These are phyloP conservation scores for Panorpa germanica DNA, from an alignment of 2,888 invertebrate species.

Conservation along the genomic window DNA sequence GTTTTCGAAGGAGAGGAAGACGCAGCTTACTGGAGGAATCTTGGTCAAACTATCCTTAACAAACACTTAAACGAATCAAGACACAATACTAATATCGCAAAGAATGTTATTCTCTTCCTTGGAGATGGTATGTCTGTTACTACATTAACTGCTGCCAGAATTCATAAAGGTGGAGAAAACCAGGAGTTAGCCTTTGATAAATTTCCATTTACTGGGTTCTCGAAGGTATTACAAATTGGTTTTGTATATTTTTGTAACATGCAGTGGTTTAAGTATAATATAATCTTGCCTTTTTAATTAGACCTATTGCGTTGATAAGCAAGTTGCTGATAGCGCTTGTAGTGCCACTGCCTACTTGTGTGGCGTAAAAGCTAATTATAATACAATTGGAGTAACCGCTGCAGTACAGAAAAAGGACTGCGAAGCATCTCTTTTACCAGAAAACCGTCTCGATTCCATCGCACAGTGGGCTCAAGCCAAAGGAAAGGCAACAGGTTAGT, in stretches of 20 bases:
- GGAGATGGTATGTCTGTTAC: constrained; percentile 69
- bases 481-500: constrained; percentile 32
- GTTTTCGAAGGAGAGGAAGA: too few relatives aligned
- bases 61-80: constrained; percentile 20
- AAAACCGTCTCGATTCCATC: constrained; percentile 43
- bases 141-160: constrained; percentile 52
- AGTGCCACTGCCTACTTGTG: constrained; percentile 51
- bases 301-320: constrained; percentile 42
- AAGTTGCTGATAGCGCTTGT: constrained; percentile 59
- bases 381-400: constrained; percentile 48
- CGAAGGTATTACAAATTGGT: constrained; percentile 55
- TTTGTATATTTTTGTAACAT: not conserved
- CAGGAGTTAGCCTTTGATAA: constrained; percentile 51
- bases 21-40: constrained; percentile 27
- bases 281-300: constrained; percentile 15
- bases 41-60: constrained; percentile 25
- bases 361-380: constrained; percentile 50
- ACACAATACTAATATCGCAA: constrained; percentile 28
- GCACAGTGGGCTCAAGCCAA: constrained; percentile 43
- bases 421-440: constrained; percentile 31
- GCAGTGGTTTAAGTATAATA: not conserved
- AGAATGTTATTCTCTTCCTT: constrained; percentile 51
- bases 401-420: constrained; percentile 44
- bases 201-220: constrained; percentile 55
- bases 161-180: constrained; percentile 57